Base-by-base conservation (phyloP, 92 coral and sea anemone genomes). In the Ricordea florida region DNA sequence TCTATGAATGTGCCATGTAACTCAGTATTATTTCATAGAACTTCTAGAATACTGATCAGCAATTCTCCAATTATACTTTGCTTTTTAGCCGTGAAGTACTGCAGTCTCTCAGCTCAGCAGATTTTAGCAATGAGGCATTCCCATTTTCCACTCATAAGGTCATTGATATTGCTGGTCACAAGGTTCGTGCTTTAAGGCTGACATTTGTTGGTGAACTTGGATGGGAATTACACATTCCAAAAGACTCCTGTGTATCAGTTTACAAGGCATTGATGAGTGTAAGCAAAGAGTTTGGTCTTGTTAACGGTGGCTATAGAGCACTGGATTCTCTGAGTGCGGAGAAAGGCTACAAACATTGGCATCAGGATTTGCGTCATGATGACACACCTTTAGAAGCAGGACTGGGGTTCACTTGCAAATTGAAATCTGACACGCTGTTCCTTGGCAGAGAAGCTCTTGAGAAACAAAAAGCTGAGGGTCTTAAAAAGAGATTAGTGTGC, bases 131-230 rank as follows among this genome's bases (percentile, higher is more conserved):
- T 49, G 96, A 94, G 10, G 75, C 91, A 5, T 89, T 94, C 55
- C 91, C 98, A 22, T 94, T 94, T 69, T 94, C 98, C 21, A 92
- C 97, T n/a, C 97, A 94, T 87, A 89, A 88, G 66, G 78, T 88
- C 34, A 79, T 90, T 53, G 72, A 85, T 45, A 68, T 94, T 30
- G 93, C 97, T 10, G 98, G 97, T 2, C 97, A 92, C 20, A 82
- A 88, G 5, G 82, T 93, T 47, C 94, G 94, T 24, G 90, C 88
- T 11, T 34, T 94, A 1, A 85, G 98, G 5, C 52, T 94, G 15
- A 94, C 98, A 17, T 94, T 94, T 60, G 98, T 94, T 9, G 98
- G 98, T 18, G 98, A 94, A 65, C 88, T 94, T 46, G 98, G 98
- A 29, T 92, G 93, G 91, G 98, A 94, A 52, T 74, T 94, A 18